These are phyloP conservation scores for Nestor notabilis DNA, from an alignment of 2,113 vertebrate genomes.

Conservation along the genomic window DNA sequence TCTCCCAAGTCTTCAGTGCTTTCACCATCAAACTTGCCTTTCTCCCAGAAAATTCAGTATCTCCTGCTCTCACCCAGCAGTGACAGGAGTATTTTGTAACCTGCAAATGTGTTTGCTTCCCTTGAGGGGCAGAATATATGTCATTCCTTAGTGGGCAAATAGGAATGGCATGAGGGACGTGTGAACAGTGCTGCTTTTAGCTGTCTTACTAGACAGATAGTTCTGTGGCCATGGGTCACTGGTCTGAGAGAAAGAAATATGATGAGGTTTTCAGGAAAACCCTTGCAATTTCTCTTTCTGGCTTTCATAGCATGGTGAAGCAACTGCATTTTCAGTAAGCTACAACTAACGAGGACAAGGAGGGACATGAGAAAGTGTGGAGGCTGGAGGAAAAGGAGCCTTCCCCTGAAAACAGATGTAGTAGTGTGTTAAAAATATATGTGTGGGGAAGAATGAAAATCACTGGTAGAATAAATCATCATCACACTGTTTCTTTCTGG, in stretches of 20 bases:
- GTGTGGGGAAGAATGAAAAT: neutral
- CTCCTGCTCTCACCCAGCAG: neutral
- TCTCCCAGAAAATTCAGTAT: neutral
- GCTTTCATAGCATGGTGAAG: neutral
- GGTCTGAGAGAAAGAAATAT: neutral
- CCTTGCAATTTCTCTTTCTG: neutral
- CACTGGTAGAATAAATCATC: neutral
- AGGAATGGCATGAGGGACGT: neutral
- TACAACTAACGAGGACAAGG: neutral
- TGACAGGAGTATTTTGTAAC: neutral
- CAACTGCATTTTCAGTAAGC: neutral
- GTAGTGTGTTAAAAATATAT: neutral
- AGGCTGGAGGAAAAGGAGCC: neutral
- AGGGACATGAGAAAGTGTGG: neutral
- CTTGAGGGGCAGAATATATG: neutral
- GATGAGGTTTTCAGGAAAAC: neutral
- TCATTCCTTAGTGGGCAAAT: neutral
- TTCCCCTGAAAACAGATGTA: neutral
- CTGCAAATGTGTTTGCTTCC: neutral
- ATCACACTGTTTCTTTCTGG: neutral
- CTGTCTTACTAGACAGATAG: neutral
- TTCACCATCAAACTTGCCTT: neutral
- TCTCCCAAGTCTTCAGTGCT: neutral
- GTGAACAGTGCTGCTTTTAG: neutral
- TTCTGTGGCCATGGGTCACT: neutral